A percentile compares a stretch with the other conserved stretches of the same genome.
These are phyloP conservation scores for Dermatemys mawii DNA, from an alignment of 2,113 vertebrate species.

Conservation along the genomic window DNA sequence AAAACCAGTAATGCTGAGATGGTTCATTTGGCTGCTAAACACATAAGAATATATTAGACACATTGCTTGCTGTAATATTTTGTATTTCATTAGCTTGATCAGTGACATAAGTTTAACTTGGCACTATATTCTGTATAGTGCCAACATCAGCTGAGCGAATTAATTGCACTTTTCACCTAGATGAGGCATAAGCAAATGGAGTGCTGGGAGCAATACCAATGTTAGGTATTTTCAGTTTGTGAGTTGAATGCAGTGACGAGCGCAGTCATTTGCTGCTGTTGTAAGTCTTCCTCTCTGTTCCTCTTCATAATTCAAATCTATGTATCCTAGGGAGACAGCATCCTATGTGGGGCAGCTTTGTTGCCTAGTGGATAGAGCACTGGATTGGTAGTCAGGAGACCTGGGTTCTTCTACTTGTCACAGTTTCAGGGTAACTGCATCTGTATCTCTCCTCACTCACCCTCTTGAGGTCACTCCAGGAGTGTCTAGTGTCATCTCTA, in stretches of 20 bases:
- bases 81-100: background rate
- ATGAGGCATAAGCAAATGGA: background rate
- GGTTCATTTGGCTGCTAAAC: background rate
- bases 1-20: fast-evolving
- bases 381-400: background rate
- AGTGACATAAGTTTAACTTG: background rate
- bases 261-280: background rate
- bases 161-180: background rate
- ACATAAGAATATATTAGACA: background rate
- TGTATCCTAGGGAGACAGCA: background rate
- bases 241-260: background rate
- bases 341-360: background rate
- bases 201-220: background rate
- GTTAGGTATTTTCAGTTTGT: background rate
- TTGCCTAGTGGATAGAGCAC: background rate
- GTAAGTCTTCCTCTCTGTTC: background rate
- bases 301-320: background rate
- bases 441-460: background rate
- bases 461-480: background rate
- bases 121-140: background rate
- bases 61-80: background rate
- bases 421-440: background rate
- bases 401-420: background rate
- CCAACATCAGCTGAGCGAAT: background rate
- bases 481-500: background rate